These are phyloP conservation scores for Homalodisca vitripennis DNA, from an alignment of 1,140 invertebrate genomes.

Conservation along the genomic window DNA sequence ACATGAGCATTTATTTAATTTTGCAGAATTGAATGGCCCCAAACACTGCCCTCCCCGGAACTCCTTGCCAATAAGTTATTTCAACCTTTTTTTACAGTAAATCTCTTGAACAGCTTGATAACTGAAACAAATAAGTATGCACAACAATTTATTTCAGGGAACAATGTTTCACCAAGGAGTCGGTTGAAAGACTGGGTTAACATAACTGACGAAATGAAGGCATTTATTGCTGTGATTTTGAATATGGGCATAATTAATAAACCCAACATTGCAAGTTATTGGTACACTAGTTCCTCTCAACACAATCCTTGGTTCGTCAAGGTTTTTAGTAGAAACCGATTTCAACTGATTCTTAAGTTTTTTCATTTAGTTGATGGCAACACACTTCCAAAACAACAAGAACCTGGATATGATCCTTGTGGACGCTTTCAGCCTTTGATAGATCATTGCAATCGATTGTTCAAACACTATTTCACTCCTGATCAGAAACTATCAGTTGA, in stretches of 20 bases:
- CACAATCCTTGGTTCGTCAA: conserved; percentile 1
- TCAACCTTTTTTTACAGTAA: conserved; percentile 8
- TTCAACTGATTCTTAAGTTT: conserved; percentile 23
- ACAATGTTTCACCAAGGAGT: conserved; percentile 27
- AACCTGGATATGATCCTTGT: conserved; percentile 42
- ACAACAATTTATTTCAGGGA: background rate
- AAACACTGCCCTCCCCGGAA: conserved; percentile 10
- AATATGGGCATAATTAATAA: conserved; percentile 21
- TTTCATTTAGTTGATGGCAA: conserved; percentile 34
- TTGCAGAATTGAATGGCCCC: background rate
- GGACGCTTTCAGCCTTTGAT: conserved; percentile 40
- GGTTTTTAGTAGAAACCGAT: conserved; percentile 15
- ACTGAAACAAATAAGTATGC: conserved; percentile 12
- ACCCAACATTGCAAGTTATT: background rate
- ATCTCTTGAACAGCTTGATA: background rate
- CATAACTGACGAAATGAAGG: no score
- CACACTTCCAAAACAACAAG: conserved; percentile 33
- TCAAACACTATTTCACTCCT: conserved; percentile 39
- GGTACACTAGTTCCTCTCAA: background rate
- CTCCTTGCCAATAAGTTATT: conserved; percentile 1
- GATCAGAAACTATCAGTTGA: conserved; percentile 41
- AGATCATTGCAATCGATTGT: conserved; percentile 41
- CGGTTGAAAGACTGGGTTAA: conserved; percentile 45
- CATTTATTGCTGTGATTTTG: conserved; percentile 22
- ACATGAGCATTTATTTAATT: background rate